These are phyloP conservation scores for Trachemys scripta DNA, from an alignment of 2,113 vertebrate genomes.

Conservation along the genomic window DNA sequence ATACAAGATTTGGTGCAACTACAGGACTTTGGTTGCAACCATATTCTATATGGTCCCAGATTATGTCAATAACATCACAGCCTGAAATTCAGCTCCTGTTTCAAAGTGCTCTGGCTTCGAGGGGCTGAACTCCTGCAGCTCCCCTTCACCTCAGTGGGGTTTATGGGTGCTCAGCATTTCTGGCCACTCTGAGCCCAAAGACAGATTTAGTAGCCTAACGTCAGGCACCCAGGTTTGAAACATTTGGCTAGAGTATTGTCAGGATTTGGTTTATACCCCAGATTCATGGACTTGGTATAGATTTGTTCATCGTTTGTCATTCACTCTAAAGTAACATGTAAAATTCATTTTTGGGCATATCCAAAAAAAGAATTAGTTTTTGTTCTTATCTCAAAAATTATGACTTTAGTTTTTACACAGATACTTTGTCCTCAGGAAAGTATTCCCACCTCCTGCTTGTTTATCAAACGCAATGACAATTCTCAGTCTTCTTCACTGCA, in stretches of 20 bases:
- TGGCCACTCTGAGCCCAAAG: not conserved
- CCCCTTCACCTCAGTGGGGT: not conserved
- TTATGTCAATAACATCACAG: no score
- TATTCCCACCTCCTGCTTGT: not conserved
- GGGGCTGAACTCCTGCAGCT: not conserved
- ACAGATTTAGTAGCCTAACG: not conserved
- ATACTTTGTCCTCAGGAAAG: accelerated
- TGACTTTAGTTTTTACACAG: not conserved
- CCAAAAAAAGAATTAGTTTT: accelerated
- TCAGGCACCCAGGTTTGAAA: not conserved
- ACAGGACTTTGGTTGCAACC: no score
- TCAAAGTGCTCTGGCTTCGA: accelerated
- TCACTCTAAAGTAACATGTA: not conserved
- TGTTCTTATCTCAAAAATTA: not conserved
- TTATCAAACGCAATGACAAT: not conserved
- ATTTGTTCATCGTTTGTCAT: accelerated
- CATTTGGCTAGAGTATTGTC: accelerated
- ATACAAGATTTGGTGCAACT: no score
- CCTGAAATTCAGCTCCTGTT: not conserved
- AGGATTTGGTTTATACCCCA: not conserved
- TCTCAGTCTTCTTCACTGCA: not conserved
- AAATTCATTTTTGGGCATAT: not conserved
- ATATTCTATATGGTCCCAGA: no score
- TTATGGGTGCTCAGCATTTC: not conserved
- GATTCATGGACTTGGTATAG: not conserved